phyloP scores from a whole-genome alignment of 2,113 vertebrate species.

The Panthera uncia region DNA sequence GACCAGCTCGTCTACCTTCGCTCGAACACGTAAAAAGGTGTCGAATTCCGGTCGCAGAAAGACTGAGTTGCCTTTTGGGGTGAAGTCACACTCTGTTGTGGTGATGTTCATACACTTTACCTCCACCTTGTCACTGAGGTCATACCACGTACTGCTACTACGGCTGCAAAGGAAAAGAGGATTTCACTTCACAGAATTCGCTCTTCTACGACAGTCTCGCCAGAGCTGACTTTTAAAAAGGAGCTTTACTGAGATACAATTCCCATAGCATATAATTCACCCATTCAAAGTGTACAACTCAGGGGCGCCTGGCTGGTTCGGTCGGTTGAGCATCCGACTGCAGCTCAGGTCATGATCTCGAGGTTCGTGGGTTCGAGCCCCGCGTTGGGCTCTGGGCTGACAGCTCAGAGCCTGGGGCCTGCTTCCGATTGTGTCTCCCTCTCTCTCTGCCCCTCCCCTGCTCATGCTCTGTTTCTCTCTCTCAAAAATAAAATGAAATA shows the following conservation, averaged over 20 bases:
- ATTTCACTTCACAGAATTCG: neutral
- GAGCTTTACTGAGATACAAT: neutral
- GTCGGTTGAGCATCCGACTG: too few species aligned
- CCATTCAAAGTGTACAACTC: neutral
- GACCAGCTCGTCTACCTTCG: constrained; percentile 41
- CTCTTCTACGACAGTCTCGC: neutral
- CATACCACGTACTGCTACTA: neutral
- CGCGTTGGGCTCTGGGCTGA: too few species aligned
- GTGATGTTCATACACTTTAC: constrained; percentile 60
- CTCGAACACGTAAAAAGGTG: constrained; percentile 70
- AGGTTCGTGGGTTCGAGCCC: too few species aligned
- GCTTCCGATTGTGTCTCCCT: too few species aligned
- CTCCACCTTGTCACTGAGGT: neutral
- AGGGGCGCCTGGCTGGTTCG: too few species aligned
- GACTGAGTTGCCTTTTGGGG: neutral
- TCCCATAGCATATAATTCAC: accelerated
- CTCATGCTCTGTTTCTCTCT: too few species aligned
- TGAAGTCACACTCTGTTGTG: constrained; percentile 56
- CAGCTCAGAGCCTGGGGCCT: too few species aligned
- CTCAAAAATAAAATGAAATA: too few species aligned
- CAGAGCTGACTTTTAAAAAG: neutral
- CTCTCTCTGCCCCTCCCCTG: too few species aligned
- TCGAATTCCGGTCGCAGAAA: accelerated
- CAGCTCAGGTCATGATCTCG: too few species aligned
- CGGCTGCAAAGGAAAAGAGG: neutral